Evolutionary conservation across 2,113 vertebrate genomes (phyloP).

Genomic region (Tyto alba): DNA sequence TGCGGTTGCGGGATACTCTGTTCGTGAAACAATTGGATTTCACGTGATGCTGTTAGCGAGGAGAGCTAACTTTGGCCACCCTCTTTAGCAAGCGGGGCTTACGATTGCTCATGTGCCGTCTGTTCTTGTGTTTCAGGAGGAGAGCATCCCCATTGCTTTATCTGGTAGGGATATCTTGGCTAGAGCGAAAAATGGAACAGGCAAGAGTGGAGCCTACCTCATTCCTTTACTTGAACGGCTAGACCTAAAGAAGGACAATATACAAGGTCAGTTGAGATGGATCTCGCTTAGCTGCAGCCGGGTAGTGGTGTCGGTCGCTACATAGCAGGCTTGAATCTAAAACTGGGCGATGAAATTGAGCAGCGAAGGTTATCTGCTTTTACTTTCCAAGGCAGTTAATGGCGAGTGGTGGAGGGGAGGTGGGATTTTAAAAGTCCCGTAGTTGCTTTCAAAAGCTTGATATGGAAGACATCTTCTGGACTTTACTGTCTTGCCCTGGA

Average conservation of each 20-base stretch:
- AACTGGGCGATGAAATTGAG: neutral
- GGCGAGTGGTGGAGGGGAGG: neutral
- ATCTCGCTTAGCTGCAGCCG: neutral
- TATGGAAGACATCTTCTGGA: neutral
- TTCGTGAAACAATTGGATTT: neutral
- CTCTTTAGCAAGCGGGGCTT: neutral
- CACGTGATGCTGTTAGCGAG: accelerated
- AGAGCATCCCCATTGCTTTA: slow-evolving; percentile 99
- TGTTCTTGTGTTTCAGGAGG: slow-evolving; percentile 80
- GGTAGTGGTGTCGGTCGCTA: accelerated
- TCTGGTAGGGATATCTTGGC: slow-evolving; percentile 99
- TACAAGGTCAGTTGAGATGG: slow-evolving; percentile 85
- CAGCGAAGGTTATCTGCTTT: neutral
- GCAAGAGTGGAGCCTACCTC: slow-evolving; percentile 99
- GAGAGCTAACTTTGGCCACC: neutral
- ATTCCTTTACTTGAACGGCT: slow-evolving; percentile 99
- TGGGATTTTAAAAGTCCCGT: neutral
- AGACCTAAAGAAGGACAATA: slow-evolving; percentile 98
- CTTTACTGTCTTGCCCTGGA: neutral
- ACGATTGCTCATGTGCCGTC: neutral
- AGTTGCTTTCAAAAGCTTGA: neutral
- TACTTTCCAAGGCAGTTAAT: neutral
- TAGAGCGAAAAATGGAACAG: slow-evolving; percentile 98
- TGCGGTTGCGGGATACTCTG: neutral
- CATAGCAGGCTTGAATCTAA: neutral